Percentiles rank a stretch among this genome's conserved stretches.
Conservation (phyloP, 1,140 invertebrate genomes). For the Aplysia californica region DNA sequence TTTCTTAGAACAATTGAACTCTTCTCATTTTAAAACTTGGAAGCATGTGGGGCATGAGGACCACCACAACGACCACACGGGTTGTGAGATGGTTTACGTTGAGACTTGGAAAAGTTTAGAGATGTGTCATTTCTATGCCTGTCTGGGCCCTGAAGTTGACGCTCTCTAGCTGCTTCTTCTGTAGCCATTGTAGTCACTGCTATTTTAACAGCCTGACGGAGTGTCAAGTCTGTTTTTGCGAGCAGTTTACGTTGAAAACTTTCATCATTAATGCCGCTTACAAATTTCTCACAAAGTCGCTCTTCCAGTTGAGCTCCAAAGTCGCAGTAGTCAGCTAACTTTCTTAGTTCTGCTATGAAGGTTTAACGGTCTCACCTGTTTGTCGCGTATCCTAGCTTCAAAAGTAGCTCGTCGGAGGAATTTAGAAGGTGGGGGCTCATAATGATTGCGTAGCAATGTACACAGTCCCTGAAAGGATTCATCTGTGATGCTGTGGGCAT, state of each 20-base stretch:
- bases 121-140: neutral
- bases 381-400: conserved; percentile 19
- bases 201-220: conserved; percentile 29
- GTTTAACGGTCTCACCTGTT: too few relatives aligned
- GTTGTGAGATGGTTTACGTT: neutral
- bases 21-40: neutral
- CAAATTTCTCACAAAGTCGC: conserved; percentile 33
- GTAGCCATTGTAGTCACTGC: conserved; percentile 33
- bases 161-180: conserved; percentile 15
- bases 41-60: neutral
- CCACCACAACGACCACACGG: neutral
- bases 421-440: conserved; percentile 29
- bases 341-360: conserved; percentile 30
- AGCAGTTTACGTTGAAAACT: conserved; percentile 33
- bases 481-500: conserved; percentile 16
- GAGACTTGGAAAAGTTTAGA: too few relatives aligned
- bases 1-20: neutral
- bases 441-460: conserved; percentile 28
- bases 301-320: conserved; percentile 28
- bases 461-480: conserved; percentile 26
- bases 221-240: conserved; percentile 30
- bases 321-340: conserved; percentile 33
- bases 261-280: conserved; percentile 32
- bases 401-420: conserved; percentile 35
- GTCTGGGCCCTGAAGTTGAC: neutral